phyloP scores from a whole-genome alignment of 2,888 invertebrate genomes.

The Rhogogaster chlorosoma region DNA sequence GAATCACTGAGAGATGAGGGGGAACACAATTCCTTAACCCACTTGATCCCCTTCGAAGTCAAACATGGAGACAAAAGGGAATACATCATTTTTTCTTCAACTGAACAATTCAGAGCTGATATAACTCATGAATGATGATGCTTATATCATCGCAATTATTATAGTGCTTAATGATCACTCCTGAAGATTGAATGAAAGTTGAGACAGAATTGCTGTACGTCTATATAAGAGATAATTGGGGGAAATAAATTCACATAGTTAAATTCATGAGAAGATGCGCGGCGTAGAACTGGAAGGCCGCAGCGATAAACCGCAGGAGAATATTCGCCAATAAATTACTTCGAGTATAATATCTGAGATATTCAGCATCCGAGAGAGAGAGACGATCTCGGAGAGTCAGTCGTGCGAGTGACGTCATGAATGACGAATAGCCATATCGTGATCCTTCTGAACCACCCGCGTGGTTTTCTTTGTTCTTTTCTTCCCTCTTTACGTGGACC shows the following conservation, averaged over 20 bases:
- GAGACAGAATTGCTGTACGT: background rate
- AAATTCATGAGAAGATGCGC: background rate
- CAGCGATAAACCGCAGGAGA: slow-evolving; percentile 52
- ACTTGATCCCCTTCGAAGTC: background rate
- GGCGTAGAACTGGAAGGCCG: slow-evolving; percentile 16
- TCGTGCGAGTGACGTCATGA: slow-evolving; percentile 40
- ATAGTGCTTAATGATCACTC: background rate
- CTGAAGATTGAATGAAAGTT: background rate
- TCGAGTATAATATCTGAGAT: slow-evolving; percentile 44
- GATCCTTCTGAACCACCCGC: slow-evolving; percentile 8
- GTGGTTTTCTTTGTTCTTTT: background rate
- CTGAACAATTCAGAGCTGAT: background rate
- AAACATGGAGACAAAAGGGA: background rate
- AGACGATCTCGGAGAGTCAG: slow-evolving; percentile 30
- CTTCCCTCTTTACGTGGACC: background rate
- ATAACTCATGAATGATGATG: background rate
- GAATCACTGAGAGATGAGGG: background rate
- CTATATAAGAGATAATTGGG: background rate
- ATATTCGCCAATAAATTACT: slow-evolving; percentile 38
- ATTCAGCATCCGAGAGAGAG: slow-evolving; percentile 36
- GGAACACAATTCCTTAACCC: slow-evolving; percentile 8
- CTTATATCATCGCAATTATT: background rate
- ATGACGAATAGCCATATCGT: slow-evolving; percentile 32
- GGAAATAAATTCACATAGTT: background rate
- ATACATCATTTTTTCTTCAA: background rate